These are phyloP conservation scores for Campylomormyrus tamandua DNA, from an alignment of 2,113 vertebrate genomes.

Conservation along the genomic window DNA sequence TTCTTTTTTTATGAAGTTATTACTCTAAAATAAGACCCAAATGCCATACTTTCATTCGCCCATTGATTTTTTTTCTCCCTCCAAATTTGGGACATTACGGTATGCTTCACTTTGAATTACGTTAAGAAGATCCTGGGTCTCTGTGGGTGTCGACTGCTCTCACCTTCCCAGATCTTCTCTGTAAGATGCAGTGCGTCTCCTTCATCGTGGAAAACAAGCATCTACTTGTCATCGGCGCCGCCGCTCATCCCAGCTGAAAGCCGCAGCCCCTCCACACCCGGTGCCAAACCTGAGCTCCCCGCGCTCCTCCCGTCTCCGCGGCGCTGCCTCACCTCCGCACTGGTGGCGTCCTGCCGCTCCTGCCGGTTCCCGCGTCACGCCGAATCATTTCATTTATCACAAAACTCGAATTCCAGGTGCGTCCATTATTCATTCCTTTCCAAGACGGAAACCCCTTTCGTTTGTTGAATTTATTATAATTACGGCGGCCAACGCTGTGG, in stretches of 20 bases:
- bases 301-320: too few species aligned
- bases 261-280: not conserved
- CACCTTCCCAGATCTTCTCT: not conserved
- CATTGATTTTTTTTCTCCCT: not conserved
- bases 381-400: constrained; percentile 72
- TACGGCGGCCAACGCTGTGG: constrained; percentile 40
- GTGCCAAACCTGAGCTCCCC: not conserved
- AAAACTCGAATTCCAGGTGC: constrained; percentile 55
- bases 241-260: not conserved
- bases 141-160: not conserved
- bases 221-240: not conserved
- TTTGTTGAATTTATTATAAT: constrained; percentile 63
- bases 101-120: not conserved
- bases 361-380: not conserved
- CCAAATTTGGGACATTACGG: not conserved
- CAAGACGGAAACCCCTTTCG: constrained; percentile 66
- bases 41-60: not conserved
- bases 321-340: not conserved
- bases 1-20: not conserved
- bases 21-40: not conserved
- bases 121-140: not conserved
- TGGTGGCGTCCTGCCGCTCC: not conserved
- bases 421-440: constrained; percentile 71
- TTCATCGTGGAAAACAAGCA: not conserved
- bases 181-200: not conserved